Evolutionary conservation across 2,113 vertebrate genomes (phyloP), one percentile per base, ranked within the genome.

Genomic region (Diphyllodes magnificus): DNA sequence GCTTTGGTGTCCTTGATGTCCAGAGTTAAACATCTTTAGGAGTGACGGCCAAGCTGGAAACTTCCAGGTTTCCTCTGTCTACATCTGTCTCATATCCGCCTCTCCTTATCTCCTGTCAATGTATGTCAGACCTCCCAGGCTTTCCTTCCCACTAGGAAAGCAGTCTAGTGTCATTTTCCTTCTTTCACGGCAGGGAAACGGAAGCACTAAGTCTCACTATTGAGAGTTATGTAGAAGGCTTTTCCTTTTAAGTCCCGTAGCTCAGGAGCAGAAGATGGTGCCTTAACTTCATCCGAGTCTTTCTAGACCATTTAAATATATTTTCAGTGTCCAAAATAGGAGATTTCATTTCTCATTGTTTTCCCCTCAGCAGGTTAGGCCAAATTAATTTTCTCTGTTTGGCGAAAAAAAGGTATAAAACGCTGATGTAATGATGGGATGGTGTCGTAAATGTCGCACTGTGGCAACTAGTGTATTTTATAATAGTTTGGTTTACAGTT

Each of bases 401-500:
- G 25, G 33, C 73, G 9, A 71, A 21, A 59, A 57, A 86, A 82
- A 76, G 0, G 3, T 80, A 33, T 47, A 25, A 61, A 77, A 78
- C 30, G 13, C 51, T 68, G 75, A 92, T 76, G 23, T 51, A 80
- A 47, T 68, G 44, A 56, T 56, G 47, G 10, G 33, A 16, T 51
- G 23, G 44, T 63, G 37, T 35, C 86, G 71, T 76, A 94, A 90
- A 76, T 75, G 39, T 45, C 0, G 0, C 16, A 5, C 75, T 92
- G 30, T 63, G 47, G 54, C 33, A 17, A 59, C 30, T 2, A 59
- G 35, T 45, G 13, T 76, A 17, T 82, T 86, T 86, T 80, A 15
- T 54, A 60, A 59, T 57, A 25, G 14, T 59, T 75, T 88, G 57
- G 20, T 92, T 94, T 82, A 68, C 44, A 56, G 45, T 68, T 92